phyloP scores from a whole-genome alignment of 2,797 vertebrate genomes.

The Cottoperca gobio region DNA sequence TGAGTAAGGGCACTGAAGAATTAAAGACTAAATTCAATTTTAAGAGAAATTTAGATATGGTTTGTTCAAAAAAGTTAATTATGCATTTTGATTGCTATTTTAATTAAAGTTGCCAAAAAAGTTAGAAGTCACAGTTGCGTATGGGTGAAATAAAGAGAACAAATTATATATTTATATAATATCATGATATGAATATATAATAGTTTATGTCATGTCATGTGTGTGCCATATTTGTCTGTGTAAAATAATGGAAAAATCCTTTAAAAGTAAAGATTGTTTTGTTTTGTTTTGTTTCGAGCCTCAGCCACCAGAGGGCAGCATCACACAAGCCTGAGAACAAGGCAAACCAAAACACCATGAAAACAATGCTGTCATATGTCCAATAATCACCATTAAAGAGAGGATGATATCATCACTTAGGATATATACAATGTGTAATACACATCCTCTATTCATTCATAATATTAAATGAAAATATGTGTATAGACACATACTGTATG shows the following conservation, averaged over 20 bases:
- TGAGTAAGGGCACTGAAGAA: neutral
- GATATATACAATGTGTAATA: neutral
- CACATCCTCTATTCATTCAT: neutral
- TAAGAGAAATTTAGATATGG: neutral
- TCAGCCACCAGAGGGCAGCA: constrained; percentile 76
- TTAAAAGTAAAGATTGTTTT: neutral
- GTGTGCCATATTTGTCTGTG: neutral
- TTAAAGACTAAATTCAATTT: neutral
- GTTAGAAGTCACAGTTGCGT: neutral
- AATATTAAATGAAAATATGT: neutral
- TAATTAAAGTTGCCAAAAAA: neutral
- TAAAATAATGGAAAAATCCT: no score
- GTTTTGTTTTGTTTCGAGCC: neutral
- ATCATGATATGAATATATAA: neutral
- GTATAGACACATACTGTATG: neutral
- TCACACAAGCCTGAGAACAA: constrained; percentile 44
- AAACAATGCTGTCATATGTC: neutral
- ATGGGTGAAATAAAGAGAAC: neutral
- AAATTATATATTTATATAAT: neutral
- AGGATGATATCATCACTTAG: neutral
- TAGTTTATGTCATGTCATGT: neutral
- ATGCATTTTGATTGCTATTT: neutral
- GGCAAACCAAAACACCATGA: neutral
- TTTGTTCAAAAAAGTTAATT: neutral
- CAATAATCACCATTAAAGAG: neutral